Conservation (phyloP, 2,113 vertebrate species). For the Hyla sarda region DNA sequence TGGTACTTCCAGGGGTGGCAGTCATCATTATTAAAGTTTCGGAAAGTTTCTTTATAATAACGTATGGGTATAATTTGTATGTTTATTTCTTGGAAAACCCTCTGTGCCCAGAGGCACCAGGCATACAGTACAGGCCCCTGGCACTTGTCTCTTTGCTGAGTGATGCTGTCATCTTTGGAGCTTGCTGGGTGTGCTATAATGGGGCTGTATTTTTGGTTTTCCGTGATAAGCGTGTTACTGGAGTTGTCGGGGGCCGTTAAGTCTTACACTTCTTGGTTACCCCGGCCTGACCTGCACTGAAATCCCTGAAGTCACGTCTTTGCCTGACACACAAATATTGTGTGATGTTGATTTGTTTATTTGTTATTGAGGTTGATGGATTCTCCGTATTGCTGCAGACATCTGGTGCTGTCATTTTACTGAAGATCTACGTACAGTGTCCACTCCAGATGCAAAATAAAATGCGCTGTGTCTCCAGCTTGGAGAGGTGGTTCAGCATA, state of each 20-base stretch:
- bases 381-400: background rate
- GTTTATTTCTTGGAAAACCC: too few species aligned
- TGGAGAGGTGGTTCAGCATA: background rate
- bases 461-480: background rate
- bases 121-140: too few species aligned
- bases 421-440: background rate
- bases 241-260: background rate
- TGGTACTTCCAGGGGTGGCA: too few species aligned
- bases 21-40: too few species aligned
- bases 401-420: slow-evolving; percentile 6
- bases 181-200: background rate
- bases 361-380: background rate
- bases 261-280: background rate
- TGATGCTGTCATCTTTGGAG: background rate
- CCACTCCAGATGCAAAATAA: background rate
- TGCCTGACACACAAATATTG: background rate
- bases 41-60: too few species aligned
- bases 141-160: background rate
- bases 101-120: too few species aligned
- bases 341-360: slow-evolving; percentile 7
- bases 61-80: too few species aligned
- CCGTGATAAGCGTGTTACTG: background rate
- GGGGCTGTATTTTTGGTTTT: background rate
- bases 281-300: background rate
- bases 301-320: background rate